Conservation (phyloP, 2,797 vertebrate species). For the Myiotriccus ornatus region DNA sequence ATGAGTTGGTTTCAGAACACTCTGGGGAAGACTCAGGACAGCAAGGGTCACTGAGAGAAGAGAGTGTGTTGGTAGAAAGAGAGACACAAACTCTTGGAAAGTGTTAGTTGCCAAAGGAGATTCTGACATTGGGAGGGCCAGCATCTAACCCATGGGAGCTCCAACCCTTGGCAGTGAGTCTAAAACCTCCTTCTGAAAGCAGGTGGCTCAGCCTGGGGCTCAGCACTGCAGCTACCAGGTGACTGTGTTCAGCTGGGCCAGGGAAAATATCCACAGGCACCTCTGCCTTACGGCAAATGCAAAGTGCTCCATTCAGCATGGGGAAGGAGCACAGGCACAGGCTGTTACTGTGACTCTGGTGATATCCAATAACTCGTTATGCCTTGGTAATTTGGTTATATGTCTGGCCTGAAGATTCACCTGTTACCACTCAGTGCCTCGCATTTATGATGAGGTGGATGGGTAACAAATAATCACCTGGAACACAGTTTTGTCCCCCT, state of each 20-base stretch:
- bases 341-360: not conserved
- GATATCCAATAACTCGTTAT: not conserved
- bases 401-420: not conserved
- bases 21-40: not conserved
- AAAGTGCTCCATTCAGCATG: not conserved
- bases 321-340: not conserved
- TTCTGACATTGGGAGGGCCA: not conserved
- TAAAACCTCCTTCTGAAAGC: not conserved
- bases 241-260: not conserved
- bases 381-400: not conserved
- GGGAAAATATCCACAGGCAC: not conserved
- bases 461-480: not conserved
- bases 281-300: not conserved
- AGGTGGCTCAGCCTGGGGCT: not conserved
- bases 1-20: not conserved
- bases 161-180: not conserved
- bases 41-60: not conserved
- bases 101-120: not conserved
- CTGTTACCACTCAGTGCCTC: not conserved
- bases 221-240: fast-evolving
- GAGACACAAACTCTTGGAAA: not conserved
- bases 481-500: not conserved
- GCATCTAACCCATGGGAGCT: not conserved
- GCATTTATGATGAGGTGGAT: not conserved
- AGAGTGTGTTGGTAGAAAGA: fast-evolving